Conservation (phyloP, 2,113 vertebrate genomes). For the Prinia subflava region DNA sequence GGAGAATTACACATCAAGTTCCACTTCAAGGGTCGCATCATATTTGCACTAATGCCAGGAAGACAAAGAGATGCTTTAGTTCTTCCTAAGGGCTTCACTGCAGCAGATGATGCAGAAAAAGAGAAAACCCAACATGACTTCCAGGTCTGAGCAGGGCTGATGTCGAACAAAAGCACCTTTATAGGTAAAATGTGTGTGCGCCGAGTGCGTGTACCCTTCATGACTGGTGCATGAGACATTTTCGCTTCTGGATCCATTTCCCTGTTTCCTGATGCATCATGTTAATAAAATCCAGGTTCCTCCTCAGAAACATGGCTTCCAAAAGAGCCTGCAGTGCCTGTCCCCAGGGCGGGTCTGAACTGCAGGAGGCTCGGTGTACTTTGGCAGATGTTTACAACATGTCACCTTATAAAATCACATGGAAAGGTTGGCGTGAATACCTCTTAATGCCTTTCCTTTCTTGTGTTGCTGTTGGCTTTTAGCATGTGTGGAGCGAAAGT, state of each 20-base stretch:
- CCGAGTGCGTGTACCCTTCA: accelerated
- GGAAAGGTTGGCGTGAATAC: neutral
- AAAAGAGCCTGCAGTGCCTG: neutral
- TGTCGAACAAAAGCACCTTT: neutral
- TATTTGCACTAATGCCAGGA: neutral
- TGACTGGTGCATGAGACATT: neutral
- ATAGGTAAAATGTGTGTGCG: accelerated
- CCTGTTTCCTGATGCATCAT: neutral
- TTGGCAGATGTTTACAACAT: neutral
- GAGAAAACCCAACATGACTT: neutral
- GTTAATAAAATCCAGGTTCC: neutral
- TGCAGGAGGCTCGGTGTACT: neutral
- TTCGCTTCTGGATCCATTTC: neutral
- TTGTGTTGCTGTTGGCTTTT: conserved; percentile 18
- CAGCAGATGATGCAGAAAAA: neutral
- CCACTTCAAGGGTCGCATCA: neutral
- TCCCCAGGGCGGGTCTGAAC: neutral
- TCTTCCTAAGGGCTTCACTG: neutral
- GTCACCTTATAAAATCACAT: neutral
- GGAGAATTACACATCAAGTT: neutral
- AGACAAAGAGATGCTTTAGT: neutral
- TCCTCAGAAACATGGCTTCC: neutral
- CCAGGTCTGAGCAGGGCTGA: neutral
- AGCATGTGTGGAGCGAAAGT: conserved; percentile 99
- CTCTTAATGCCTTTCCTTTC: conserved; percentile 24